phyloP scores from a whole-genome alignment of 2,888 invertebrate species.

The Trisateles emortualis region DNA sequence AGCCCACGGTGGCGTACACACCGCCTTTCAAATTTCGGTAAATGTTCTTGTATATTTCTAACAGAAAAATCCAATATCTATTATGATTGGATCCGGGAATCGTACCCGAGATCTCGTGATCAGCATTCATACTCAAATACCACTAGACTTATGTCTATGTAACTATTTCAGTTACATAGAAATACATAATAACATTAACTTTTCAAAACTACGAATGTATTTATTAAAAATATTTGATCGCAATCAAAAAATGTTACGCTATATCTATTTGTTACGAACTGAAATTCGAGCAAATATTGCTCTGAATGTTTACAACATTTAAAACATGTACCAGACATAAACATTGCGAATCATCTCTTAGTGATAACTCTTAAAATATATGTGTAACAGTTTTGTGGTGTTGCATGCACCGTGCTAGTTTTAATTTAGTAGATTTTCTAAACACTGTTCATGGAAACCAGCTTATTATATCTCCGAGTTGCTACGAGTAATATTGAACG shows the following conservation, averaged over 20 bases:
- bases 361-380: constrained; percentile 61
- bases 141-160: too few species aligned
- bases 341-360: constrained; percentile 51
- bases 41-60: too few species aligned
- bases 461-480: background rate
- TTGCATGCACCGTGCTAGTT: background rate
- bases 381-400: constrained; percentile 9
- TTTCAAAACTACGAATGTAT: too few species aligned
- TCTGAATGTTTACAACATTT: constrained; percentile 54
- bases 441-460: background rate
- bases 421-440: background rate
- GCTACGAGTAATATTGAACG: too few species aligned
- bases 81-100: too few species aligned
- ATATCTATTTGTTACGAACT: constrained; percentile 7
- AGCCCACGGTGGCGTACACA: too few species aligned
- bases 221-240: constrained; percentile 10
- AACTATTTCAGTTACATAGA: constrained; percentile 7
- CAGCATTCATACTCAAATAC: too few species aligned
- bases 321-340: constrained; percentile 68
- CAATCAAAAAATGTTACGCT: constrained; percentile 14
- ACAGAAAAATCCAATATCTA: too few species aligned
- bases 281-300: constrained; percentile 20
- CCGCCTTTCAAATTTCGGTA: too few species aligned
- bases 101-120: too few species aligned
- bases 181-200: background rate